These are phyloP conservation scores for Dorcus hopei DNA, from an alignment of 2,888 invertebrate species.

Conservation along the genomic window DNA sequence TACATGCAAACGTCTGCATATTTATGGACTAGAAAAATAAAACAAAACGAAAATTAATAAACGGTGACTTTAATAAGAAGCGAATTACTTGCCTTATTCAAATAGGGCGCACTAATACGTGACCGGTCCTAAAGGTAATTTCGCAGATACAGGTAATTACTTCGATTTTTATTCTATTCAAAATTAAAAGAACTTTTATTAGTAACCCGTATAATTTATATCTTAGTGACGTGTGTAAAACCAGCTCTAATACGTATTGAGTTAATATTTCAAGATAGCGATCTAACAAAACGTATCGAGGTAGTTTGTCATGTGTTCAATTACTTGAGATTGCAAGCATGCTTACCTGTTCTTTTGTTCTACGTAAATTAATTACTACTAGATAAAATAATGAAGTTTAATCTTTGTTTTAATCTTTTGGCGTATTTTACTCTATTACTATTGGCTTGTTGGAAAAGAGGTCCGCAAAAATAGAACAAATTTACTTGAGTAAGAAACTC, in stretches of 20 bases:
- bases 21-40: no score
- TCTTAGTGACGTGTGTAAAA: constrained; percentile 17
- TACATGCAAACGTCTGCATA: no score
- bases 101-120: no score
- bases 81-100: no score
- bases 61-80: no score
- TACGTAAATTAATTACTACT: constrained; percentile 16
- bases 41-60: no score
- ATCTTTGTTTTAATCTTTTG: background rate
- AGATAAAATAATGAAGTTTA: constrained; percentile 18
- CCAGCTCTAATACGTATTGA: constrained; percentile 19
- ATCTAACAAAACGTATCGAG: constrained; percentile 21
- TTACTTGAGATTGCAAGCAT: constrained; percentile 22
- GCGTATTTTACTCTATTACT: background rate
- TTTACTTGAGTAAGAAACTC: no score
- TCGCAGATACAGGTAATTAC: no score
- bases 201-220: constrained; percentile 16
- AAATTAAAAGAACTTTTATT: constrained; percentile 5
- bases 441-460: background rate
- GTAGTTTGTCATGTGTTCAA: constrained; percentile 23
- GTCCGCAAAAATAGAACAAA: no score
- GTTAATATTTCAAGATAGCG: constrained; percentile 27
- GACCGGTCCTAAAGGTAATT: no score
- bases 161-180: no score
- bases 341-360: constrained; percentile 15